Conservation (phyloP, 2,888 invertebrate genomes). For the Drosophila multiciliata region DNA sequence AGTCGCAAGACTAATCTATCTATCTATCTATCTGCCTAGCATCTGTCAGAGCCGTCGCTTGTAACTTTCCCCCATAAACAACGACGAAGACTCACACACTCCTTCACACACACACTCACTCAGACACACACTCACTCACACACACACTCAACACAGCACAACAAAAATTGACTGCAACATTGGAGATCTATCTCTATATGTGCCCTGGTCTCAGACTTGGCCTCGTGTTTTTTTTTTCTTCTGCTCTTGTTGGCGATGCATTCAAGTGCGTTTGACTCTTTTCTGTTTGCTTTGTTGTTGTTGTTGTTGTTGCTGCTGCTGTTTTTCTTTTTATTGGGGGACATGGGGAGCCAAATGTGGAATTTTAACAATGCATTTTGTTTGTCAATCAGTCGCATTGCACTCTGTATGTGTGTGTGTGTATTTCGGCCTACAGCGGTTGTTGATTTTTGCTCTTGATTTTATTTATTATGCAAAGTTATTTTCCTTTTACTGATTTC, state of each 20-base stretch:
- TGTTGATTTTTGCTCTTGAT: slow-evolving; percentile 48
- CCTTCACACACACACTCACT: slow-evolving; percentile 28
- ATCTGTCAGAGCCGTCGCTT: slow-evolving; percentile 72
- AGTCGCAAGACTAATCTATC: slow-evolving; percentile 50
- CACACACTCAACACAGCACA: neutral
- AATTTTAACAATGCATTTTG: slow-evolving; percentile 74
- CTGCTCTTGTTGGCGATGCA: slow-evolving; percentile 38
- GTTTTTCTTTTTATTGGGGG: slow-evolving; percentile 6
- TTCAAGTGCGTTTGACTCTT: slow-evolving; percentile 57
- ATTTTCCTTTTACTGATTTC: slow-evolving; percentile 55
- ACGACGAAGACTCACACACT: slow-evolving; percentile 30
- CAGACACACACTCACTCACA: slow-evolving; percentile 4
- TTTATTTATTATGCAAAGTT: slow-evolving; percentile 74
- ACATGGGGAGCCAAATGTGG: slow-evolving; percentile 12
- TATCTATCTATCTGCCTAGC: slow-evolving; percentile 72
- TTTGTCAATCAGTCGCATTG: slow-evolving; percentile 67
- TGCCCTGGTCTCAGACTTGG: slow-evolving; percentile 28
- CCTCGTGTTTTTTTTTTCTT: slow-evolving; percentile 33
- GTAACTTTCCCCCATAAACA: slow-evolving; percentile 80
- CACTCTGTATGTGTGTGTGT: slow-evolving; percentile 10
- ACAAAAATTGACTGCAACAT: slow-evolving; percentile 65
- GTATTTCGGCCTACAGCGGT: slow-evolving; percentile 1
- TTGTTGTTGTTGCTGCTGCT: slow-evolving; percentile 37
- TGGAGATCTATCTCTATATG: slow-evolving; percentile 28
- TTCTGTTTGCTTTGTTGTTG: slow-evolving; percentile 36